Evolutionary conservation across 2,888 invertebrate species (phyloP).

Genomic region (Ariolimax columbianus): DNA sequence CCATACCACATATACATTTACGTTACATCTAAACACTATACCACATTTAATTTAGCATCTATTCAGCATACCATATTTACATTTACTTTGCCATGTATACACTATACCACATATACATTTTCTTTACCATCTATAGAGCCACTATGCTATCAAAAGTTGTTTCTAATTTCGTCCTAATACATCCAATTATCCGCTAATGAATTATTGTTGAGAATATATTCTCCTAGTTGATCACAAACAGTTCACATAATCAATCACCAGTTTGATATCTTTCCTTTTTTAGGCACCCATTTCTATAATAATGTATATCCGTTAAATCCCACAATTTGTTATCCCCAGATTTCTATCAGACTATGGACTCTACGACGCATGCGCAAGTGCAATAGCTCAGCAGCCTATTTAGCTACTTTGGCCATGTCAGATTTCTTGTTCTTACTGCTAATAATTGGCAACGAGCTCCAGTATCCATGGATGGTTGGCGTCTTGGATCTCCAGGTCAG

Average conservation of each 20-base stretch:
- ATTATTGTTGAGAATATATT: no score
- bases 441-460: constrained; percentile 72
- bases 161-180: not conserved
- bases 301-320: no score
- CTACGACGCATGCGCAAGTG: constrained; percentile 68
- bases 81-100: not conserved
- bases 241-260: no score
- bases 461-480: constrained; percentile 72
- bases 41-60: not conserved
- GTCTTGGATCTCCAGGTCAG: constrained; percentile 58
- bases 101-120: not conserved
- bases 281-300: no score
- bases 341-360: constrained; percentile 74
- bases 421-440: constrained; percentile 72
- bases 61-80: not conserved
- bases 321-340: constrained; percentile 8
- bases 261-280: no score
- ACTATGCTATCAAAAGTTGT: not conserved
- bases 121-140: not conserved
- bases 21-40: no score
- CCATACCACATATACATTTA: no score
- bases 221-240: no score
- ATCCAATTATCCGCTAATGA: no score
- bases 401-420: constrained; percentile 73
- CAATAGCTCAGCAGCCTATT: constrained; percentile 75